Conservation (phyloP, 2,888 invertebrate species). For the Spilosoma lubricipeda region DNA sequence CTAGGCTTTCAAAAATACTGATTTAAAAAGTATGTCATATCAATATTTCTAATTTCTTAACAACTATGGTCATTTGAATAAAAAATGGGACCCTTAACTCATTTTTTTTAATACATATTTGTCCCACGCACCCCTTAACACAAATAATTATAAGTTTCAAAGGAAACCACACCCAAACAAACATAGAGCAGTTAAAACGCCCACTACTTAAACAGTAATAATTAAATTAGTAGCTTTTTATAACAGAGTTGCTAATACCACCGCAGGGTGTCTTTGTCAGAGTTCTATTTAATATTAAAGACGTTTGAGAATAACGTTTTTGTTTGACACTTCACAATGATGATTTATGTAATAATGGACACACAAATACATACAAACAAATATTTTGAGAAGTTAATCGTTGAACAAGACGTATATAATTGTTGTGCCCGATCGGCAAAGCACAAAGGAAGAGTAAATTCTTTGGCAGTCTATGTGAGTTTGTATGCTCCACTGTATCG, state of each 20-base stretch:
- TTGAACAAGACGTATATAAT: neutral
- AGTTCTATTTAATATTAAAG: conserved; percentile 12
- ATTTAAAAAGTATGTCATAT: no score
- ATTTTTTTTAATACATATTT: conserved; percentile 13
- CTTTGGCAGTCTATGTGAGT: no score
- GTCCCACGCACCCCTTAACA: conserved; percentile 20
- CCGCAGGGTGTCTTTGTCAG: conserved; percentile 12
- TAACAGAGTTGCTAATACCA: conserved; percentile 20
- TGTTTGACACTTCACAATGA: neutral
- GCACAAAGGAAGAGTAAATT: no score
- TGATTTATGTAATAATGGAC: neutral
- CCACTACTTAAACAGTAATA: conserved; percentile 28
- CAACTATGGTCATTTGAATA: no score
- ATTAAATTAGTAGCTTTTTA: conserved; percentile 44
- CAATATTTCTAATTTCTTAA: neutral
- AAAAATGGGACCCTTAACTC: no score
- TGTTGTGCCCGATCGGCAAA: no score
- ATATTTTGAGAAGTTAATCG: conserved; percentile 6
- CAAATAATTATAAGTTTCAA: conserved; percentile 25
- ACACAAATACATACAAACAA: neutral
- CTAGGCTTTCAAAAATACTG: no score
- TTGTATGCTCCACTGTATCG: no score
- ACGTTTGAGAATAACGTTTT: neutral
- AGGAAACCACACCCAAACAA: conserved; percentile 15
- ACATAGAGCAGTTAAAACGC: conserved; percentile 25